Base-by-base conservation (phyloP, 2,888 invertebrate species). In the Linyphia triangularis region DNA sequence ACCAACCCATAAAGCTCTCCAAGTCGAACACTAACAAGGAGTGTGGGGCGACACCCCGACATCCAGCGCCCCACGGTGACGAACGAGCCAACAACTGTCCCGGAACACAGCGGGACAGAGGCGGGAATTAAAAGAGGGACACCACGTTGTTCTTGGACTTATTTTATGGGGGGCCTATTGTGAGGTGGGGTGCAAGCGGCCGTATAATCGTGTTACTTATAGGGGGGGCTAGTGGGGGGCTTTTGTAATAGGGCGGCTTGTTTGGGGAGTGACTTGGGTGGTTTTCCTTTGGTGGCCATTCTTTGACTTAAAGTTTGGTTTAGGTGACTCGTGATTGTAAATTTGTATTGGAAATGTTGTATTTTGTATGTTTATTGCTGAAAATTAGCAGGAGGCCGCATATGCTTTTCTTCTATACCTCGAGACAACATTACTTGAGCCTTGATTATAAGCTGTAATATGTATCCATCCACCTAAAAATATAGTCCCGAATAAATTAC, bases 21-120 rank as follows among this genome's bases (percentile, higher is more conserved):
- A 7, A 59, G 22, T 7, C 33, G 16, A 6, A 19, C 28, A 26
- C 7, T 22, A 65, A 65, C 28, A 78, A 67, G 65, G 43, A 13
- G 16, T 26, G 51, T 69, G 57, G 59, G 40, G 40, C 43, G 82
- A 83, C 83, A 83, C 72, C 65, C 72, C 24, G 83, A 83, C 83
- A 83, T 73, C 65, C 63, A 59, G 24, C 43, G 61, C 72, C 85
- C 85, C 67, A 72, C 72, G 51, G 85, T 86, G 79, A 86, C 85
- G 37, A 59, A 86, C 79, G 79, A 26, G 65, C 57, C 40, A 26
- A 13, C 13, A 16, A 30, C 51, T 77, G 51, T 51, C 67, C 13
- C 28, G 28, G 63, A 59, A 2, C 72, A 5, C 86, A 73, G 79
- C 86, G 19, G 79, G 77, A n/a, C 26, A 28, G 57, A 33, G 30